Conservation (phyloP, 2,113 vertebrate genomes). For the Alligator sinensis region DNA sequence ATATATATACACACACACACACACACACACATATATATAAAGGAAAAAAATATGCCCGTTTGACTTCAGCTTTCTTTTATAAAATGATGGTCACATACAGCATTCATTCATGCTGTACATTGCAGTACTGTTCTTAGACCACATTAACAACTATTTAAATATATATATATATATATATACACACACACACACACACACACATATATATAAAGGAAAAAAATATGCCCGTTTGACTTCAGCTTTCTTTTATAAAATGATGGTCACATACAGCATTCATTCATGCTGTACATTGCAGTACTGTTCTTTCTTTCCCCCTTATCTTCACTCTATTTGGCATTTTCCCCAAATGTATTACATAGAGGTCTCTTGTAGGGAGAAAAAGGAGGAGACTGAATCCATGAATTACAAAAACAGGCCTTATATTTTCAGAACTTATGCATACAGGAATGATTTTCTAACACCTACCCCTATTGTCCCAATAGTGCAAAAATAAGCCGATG, state of each 20-base stretch:
- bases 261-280: background rate
- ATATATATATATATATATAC: too few species aligned
- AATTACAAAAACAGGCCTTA: background rate
- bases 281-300: background rate
- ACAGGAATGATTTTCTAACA: background rate
- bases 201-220: background rate
- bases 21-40: background rate
- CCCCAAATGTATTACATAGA: background rate
- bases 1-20: too few species aligned
- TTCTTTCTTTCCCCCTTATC: background rate
- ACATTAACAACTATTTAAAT: background rate
- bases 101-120: background rate
- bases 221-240: background rate
- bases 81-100: background rate
- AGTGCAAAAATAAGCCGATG: background rate
- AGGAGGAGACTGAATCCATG: background rate
- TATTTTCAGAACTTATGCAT: background rate
- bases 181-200: background rate
- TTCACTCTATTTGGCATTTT: background rate
- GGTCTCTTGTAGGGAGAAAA: rapidly evolving
- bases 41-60: background rate
- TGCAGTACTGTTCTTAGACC: background rate
- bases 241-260: background rate
- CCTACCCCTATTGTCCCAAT: background rate
- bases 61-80: background rate